Base-by-base conservation (phyloP, 2,888 invertebrate genomes). In the Arrhopalites spinosus region DNA sequence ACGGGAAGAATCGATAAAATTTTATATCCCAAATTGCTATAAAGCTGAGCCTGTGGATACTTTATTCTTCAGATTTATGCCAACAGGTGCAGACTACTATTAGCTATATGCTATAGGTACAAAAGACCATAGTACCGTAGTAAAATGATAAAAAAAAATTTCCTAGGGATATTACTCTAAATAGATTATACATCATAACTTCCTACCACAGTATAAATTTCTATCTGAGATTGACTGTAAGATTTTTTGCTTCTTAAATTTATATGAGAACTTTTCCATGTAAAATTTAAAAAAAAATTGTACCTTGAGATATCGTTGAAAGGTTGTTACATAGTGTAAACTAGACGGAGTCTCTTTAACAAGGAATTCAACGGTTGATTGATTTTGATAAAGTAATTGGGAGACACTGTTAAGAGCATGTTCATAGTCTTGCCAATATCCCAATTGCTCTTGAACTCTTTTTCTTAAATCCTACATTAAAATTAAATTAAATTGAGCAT, bases 401-500 rank as follows among this genome's bases (percentile, higher is more conserved):
- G 78, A 74, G 23, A 80, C 64, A 47, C 78, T 77, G 43, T 76
- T 79, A 45, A 78, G 76, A 29, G 77, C 75, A 64, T 82, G 80
- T 68, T 82, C 82, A 68, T 81, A 82, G 27, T 82, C 81, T 67
- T 80, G 80, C 81, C 82, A 82, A 63, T 77, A 78, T 69, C 81
- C 81, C 68, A 82, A 74, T 68, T 82, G 82, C 67, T 82, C 81
- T 67, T 81, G 80, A 23, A 82, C 82, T 70, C 82, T 74, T 43
- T 81, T 80, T 43, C 80, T 71, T 71, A 82, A 70, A 70, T 82
- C 82, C 82, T 82, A 78, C 1, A 47, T 1, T 17, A 47, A 47
- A 15, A 45, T 15, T 15, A 45, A 45, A 45, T 7, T 45, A n/a
- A n/a, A n/a, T n/a, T n/a, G n/a, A n/a, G n/a, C n/a, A n/a, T n/a